Evolutionary conservation across 1,140 invertebrate genomes (phyloP), one percentile per base, ranked within the genome.

Genomic region (Planococcus citri): DNA sequence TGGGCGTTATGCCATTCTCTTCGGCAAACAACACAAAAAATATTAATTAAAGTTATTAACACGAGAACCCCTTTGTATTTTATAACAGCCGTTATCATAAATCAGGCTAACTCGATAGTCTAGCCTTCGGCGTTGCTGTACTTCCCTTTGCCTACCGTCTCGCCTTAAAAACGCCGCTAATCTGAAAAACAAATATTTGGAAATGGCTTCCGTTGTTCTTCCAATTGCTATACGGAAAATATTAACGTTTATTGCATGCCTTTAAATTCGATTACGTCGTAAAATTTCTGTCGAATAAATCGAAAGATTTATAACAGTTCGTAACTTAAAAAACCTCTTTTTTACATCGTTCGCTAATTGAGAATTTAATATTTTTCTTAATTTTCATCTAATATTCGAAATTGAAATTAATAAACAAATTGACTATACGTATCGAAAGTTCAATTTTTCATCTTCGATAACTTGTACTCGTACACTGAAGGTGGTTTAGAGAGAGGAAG

Each of bases 1-100:
- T 64, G 60, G 60, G 60, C 21, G 60, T 25, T 25, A 64, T 64
- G 60, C 60, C 60, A 64, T 64, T 64, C 60, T 64, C 25, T 27
- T 64, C 60, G 25, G 25, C 60, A 64, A 64, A 64, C 60, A 64
- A 64, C 60, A 64, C 60, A 64, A 64, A 64, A 64, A 64, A 64
- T 64, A 64, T 64, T 64, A 64, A 64, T 64, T 64, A 64, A 64
- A 64, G 60, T 64, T 64, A 64, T 64, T 64, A 64, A 64, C 60
- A 64, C 60, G 25, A 64, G 60, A 64, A 64, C 60, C 60, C 60
- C 25, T 64, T 64, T 20, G 60, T 64, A 64, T 64, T 64, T 64
- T 64, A 64, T 64, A 27, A 12, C 60, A 64, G 20, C 60, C 60
- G 60, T 64, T 64, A 64, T 64, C 60, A 64, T 64, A 64, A 64